Base-by-base conservation (phyloP, 1,140 invertebrate genomes). In the Macrostomum lignano region DNA sequence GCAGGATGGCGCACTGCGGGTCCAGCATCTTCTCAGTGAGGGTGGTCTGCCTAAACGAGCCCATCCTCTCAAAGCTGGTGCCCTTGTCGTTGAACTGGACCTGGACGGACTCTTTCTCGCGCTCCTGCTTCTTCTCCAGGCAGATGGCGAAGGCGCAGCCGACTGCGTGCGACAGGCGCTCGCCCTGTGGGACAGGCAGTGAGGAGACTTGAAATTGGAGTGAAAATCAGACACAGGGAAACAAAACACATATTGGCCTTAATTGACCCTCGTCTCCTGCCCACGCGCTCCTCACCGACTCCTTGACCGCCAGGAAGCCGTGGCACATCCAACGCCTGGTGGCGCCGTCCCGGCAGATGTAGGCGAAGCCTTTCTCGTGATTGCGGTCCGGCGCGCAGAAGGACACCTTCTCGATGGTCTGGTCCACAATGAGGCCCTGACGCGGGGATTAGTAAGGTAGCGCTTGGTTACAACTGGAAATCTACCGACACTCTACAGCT, bases 351-450 rank as follows among this genome's bases (percentile, higher is more conserved):
- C 71, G 66, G 48, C 77, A 78, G 41, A 79, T 77, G 50, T 76
- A 88, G 35, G 77, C 78, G 57, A 98, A 98, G 7, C 88, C 91
- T 42, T 79, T 73, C 44, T 94, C 84, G 48, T 94, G 77, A 54
- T 93, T 91, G 36, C 86, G 67, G 60, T 98, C 91, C 0, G 91
- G 91, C 6, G 91, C 84, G 61, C 91, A 99, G 58, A 98, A 98
- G 2, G 86, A 96, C 1, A 98, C 91, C 58, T 98, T 98, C 50
- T 98, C 91, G 38, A 98, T 96, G 3, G 88, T 98, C 59, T 99
- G 91, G 62, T 99, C 91, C 10, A 99, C 82, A 40, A 99, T 82
- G 29, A 98, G n/a, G n/a, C n/a, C n/a, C n/a, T n/a, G n/a, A n/a
- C n/a, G n/a, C n/a, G n/a, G n/a, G n/a, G n/a, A n/a, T n/a, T n/a